phyloP scores from a whole-genome alignment of 2,888 invertebrate species.

The Folsomia manolachei region DNA sequence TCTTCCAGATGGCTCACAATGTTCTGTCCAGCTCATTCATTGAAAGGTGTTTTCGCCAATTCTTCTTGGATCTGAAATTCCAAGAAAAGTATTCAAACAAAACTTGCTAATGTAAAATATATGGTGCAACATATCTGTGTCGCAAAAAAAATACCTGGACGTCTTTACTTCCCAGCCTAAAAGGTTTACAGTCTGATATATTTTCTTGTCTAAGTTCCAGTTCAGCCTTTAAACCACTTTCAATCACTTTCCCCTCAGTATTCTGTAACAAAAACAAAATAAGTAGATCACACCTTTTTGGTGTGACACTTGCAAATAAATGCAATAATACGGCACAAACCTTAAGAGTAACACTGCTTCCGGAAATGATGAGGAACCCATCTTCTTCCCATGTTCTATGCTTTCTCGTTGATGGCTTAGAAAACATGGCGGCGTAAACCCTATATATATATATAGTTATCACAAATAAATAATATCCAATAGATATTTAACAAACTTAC shows the following conservation, averaged over 20 bases:
- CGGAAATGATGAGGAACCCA: background rate
- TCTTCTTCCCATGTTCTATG: slow-evolving; percentile 16
- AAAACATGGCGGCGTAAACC: background rate
- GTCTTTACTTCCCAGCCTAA: slow-evolving; percentile 2
- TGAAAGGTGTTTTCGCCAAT: background rate
- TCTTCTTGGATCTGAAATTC: slow-evolving; percentile 1
- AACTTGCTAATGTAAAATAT: too few relatives aligned
- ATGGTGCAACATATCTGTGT: too few relatives aligned
- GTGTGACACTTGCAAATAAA: background rate
- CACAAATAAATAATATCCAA: too few relatives aligned
- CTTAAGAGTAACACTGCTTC: background rate
- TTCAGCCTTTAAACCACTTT: background rate
- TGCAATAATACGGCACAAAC: background rate
- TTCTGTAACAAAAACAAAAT: background rate
- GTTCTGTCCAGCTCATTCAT: too few relatives aligned
- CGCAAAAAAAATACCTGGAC: background rate
- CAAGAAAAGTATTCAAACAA: background rate
- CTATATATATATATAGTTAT: too few relatives aligned
- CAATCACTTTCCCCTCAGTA: background rate
- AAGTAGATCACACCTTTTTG: background rate
- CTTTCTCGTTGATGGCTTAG: slow-evolving; percentile 10
- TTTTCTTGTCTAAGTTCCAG: background rate
- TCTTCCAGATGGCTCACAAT: background rate
- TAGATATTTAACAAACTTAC: too few relatives aligned
- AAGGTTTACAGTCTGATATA: background rate